A percentile compares a stretch with the other conserved stretches of the same genome.
These are phyloP conservation scores for Venturia canescens DNA, from an alignment of 1,140 invertebrate genomes.

Conservation along the genomic window DNA sequence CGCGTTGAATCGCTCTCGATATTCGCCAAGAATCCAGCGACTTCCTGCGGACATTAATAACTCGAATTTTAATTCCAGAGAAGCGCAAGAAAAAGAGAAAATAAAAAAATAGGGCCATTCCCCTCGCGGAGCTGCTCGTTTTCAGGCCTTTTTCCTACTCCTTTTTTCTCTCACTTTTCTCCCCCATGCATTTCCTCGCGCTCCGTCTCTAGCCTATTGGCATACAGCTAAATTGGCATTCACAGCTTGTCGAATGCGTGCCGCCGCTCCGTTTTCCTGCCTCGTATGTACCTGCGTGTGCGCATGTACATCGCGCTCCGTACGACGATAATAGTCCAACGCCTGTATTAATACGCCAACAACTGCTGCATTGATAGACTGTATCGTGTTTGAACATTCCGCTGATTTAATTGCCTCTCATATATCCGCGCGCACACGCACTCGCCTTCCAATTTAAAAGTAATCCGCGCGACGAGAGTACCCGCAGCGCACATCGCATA, in stretches of 20 bases:
- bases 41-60: too few relatives aligned
- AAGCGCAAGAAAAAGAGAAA: too few relatives aligned
- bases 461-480: not conserved
- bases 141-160: not conserved
- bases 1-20: too few relatives aligned
- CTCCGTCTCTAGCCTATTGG: not conserved
- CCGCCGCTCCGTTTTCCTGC: constrained; percentile 5
- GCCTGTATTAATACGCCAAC: constrained; percentile 29
- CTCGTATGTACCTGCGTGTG: not conserved
- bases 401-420: constrained; percentile 49
- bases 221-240: constrained; percentile 20
- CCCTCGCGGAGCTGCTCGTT: not conserved
- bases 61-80: too few relatives aligned
- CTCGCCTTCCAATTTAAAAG: constrained; percentile 10
- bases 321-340: constrained; percentile 41
- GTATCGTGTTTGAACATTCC: constrained; percentile 51
- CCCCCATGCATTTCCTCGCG: not conserved
- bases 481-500: not conserved
- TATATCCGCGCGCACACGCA: not conserved
- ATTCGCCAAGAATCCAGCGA: too few relatives aligned
- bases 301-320: constrained; percentile 27
- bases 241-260: constrained; percentile 31
- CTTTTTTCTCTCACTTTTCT: not conserved
- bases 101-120: too few relatives aligned
- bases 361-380: constrained; percentile 45